Evolutionary conservation across 2,888 invertebrate species (phyloP).

Genomic region (Calliscelio sp.): DNA sequence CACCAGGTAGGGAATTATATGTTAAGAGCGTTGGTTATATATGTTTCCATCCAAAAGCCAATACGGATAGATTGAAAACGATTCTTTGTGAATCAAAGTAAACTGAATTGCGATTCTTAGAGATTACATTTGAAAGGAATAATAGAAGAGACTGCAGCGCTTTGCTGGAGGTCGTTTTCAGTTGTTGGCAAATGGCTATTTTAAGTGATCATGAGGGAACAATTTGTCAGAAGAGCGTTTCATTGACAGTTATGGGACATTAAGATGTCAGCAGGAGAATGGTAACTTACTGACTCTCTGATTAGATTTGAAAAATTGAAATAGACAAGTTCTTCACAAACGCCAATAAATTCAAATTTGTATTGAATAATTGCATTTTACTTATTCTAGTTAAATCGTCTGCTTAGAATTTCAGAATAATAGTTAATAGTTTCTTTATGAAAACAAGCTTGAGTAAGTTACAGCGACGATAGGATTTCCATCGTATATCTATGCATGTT

Average conservation of each 20-base stretch:
- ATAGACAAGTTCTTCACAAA: not conserved
- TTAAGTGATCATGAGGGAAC: conserved; percentile 47
- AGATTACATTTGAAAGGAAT: conserved; percentile 42
- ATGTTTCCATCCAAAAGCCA: conserved; percentile 16
- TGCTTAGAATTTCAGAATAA: not conserved
- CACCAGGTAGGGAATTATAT: not conserved
- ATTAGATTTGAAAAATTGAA: conserved; percentile 27
- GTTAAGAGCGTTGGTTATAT: conserved; percentile 11
- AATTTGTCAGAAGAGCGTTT: conserved; percentile 36
- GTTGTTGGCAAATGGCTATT: conserved; percentile 50
- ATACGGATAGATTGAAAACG: conserved; percentile 35
- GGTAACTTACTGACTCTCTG: conserved; percentile 34
- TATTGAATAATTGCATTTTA: too few species aligned
- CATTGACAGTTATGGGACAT: conserved; percentile 40
- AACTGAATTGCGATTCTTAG: conserved; percentile 39
- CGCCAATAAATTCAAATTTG: not conserved
- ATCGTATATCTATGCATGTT: conserved; percentile 27
- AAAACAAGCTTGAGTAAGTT: conserved; percentile 10
- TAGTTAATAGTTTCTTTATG: conserved; percentile 4
- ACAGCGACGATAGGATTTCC: conserved; percentile 18
- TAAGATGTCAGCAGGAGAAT: conserved; percentile 27
- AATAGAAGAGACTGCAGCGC: conserved; percentile 11
- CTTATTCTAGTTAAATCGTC: too few species aligned
- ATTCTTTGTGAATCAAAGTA: conserved; percentile 40
- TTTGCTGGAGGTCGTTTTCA: conserved; percentile 28